phyloP scores from a whole-genome alignment of 2,888 invertebrate species.

The Trisateles emortualis region DNA sequence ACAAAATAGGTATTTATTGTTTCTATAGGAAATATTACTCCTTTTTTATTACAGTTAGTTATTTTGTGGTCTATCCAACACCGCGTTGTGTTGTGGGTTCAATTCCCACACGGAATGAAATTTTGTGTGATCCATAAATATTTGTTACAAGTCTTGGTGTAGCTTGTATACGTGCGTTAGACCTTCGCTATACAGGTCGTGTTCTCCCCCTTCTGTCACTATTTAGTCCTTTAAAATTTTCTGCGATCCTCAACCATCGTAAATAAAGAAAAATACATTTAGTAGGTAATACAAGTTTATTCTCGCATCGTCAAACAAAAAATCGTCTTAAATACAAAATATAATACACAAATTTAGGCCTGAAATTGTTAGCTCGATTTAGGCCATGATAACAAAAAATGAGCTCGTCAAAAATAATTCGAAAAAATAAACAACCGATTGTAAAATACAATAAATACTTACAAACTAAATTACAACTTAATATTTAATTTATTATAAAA shows the following conservation, averaged over 20 bases:
- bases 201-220: too few relatives aligned
- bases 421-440: slow-evolving; percentile 56
- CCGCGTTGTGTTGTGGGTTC: too few relatives aligned
- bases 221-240: too few relatives aligned
- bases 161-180: too few relatives aligned
- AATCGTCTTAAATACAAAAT: slow-evolving; percentile 47
- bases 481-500: slow-evolving; percentile 34
- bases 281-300: slow-evolving; percentile 81
- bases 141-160: too few relatives aligned
- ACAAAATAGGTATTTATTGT: slow-evolving; percentile 2
- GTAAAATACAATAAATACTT: slow-evolving; percentile 57
- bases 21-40: background rate
- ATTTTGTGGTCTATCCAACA: too few relatives aligned
- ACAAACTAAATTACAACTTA: slow-evolving; percentile 58
- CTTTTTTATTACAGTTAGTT: too few relatives aligned
- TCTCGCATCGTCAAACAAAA: slow-evolving; percentile 77
- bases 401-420: slow-evolving; percentile 41
- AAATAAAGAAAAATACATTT: slow-evolving; percentile 34
- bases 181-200: too few relatives aligned
- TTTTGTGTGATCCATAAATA: too few relatives aligned
- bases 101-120: too few relatives aligned
- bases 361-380: slow-evolving; percentile 51
- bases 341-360: slow-evolving; percentile 56
- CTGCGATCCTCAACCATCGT: too few relatives aligned
- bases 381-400: slow-evolving; percentile 49